Base-by-base conservation (phyloP, 2,113 vertebrate species). In the Amphilophus citrinellus region DNA sequence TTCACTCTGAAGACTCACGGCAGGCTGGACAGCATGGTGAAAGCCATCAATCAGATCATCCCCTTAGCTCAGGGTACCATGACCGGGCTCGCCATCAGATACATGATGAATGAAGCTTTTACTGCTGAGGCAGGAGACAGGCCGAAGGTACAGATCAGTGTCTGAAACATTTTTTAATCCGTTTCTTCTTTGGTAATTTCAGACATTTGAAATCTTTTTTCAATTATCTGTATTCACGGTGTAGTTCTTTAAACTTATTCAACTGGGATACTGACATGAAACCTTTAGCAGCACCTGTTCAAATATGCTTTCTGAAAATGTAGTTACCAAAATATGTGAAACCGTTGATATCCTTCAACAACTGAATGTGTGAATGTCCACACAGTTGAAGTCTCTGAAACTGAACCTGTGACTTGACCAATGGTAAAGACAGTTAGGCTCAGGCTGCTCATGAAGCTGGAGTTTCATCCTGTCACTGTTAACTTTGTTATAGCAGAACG, bases 21-120 rank as follows among this genome's bases (percentile, higher is more conserved):
- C 39, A 96, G 91, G 0, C 92, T 94, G 50, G 93, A 85, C 0
- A 93, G 96, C 60, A 98, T 99, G 97, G 97, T 98, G 91, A 97
- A 95, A 35, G 97, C 96, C 92, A 97, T 99, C 94, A 97, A 97
- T 37, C 88, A 96, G 87, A 97, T 99, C 85, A 83, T 98, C 42
- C 98, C 98, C 0, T 94, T 99, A 71, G 97, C 98, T 15, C 98
- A 99, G 93, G 98, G 98, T 50, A 99, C 98, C 81, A 99, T 99
- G 98, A 99, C 98, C 0, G 98, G 98, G 2, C 93, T 99, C 85
- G 98, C 98, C 83, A 99, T 99, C 94, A 97, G 96, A 88, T 99
- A 99, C 0, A 87, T 96, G 92, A 98, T 98, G 97, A 97, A 97
- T 1, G 92, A 96, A 61, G 98, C 98, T 57, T 99, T 99, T 93